Conservation (phyloP, 2,888 invertebrate species). For the Pseudeuparius sepicola region DNA sequence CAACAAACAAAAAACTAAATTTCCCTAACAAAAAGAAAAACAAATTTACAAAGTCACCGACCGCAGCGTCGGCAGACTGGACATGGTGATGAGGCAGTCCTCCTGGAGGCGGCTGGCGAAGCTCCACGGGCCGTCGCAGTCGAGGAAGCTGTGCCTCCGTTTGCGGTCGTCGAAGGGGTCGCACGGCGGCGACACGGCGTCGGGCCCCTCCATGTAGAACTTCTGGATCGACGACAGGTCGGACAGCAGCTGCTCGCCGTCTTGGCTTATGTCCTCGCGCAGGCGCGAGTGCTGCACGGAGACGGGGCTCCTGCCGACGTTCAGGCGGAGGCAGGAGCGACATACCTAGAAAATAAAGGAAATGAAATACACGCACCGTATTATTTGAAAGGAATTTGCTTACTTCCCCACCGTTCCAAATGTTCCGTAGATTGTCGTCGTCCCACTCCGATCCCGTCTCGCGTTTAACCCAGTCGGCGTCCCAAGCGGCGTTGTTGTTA, state of each 20-base stretch:
- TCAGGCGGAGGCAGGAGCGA: conserved; percentile 29
- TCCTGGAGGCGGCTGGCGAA: conserved; percentile 40
- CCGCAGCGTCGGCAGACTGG: conserved; percentile 33
- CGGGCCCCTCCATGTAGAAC: conserved; percentile 37
- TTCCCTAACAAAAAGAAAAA: too few species aligned
- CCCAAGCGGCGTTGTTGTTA: conserved; percentile 26
- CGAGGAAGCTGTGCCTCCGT: conserved; percentile 15
- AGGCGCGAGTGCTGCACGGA: conserved; percentile 29
- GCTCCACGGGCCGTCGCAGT: conserved; percentile 40
- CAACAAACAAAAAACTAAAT: background rate
- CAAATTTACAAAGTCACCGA: conserved; percentile 37
- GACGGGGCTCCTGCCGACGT: conserved; percentile 21
- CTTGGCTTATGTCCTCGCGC: conserved; percentile 46
- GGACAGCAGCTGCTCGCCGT: conserved; percentile 52
- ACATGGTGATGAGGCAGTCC: conserved; percentile 32
- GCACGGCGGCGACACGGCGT: conserved; percentile 12
- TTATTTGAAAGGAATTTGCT: too few species aligned
- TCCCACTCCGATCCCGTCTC: conserved; percentile 20
- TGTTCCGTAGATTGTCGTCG: conserved; percentile 28
- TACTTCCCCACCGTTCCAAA: conserved; percentile 37
- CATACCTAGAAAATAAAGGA: conserved; percentile 28
- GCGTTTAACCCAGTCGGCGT: conserved; percentile 22
- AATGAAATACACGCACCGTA: conserved; percentile 1
- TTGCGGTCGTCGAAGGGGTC: conserved; percentile 18
- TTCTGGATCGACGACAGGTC: conserved; percentile 47